Evolutionary conservation across 2,113 vertebrate species (phyloP).

Genomic region (Ciconia boyciana): DNA sequence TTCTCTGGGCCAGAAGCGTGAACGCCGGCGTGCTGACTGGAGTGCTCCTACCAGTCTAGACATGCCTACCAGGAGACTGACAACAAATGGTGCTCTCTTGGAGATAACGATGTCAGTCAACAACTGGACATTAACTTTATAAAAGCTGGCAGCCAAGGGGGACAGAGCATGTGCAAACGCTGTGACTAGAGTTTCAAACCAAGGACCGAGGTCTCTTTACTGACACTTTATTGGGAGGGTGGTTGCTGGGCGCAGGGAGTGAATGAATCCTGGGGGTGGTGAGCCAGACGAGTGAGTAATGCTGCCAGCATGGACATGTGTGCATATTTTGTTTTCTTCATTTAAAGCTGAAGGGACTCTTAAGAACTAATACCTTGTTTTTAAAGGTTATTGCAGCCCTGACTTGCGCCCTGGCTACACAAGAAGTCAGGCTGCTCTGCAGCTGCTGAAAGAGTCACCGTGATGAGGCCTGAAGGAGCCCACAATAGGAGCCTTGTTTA

Average conservation of each 20-base stretch:
- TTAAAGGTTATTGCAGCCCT: background rate
- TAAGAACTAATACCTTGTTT: background rate
- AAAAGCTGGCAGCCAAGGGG: background rate
- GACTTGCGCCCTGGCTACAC: background rate
- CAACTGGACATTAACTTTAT: background rate
- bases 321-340: background rate
- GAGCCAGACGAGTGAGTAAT: background rate
- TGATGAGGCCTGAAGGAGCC: background rate
- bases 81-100: background rate
- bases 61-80: background rate
- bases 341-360: background rate
- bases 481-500: background rate
- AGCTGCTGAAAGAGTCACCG: background rate
- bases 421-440: background rate
- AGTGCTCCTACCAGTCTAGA: rapidly evolving
- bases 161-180: rapidly evolving
- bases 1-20: background rate
- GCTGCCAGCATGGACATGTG: background rate
- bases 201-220: background rate
- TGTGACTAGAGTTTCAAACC: background rate
- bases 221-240: background rate
- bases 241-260: background rate
- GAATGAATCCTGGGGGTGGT: background rate
- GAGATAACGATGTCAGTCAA: background rate
- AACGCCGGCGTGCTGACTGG: rapidly evolving